Conservation (phyloP, 2,888 invertebrate genomes). For the Aleiodes alternator region DNA sequence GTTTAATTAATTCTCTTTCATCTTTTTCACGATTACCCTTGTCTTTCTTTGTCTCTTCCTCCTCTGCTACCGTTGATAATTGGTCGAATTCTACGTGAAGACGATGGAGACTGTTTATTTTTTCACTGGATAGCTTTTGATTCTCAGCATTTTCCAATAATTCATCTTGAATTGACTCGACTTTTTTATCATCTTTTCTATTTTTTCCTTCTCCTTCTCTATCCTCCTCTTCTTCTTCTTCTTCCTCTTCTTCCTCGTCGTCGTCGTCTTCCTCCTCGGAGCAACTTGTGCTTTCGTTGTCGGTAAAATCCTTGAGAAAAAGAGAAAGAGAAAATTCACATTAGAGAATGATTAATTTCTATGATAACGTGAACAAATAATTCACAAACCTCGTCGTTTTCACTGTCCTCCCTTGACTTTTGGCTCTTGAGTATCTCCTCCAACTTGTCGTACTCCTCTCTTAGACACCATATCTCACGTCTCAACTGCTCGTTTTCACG, state of each 20-base stretch:
- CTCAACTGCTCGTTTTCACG: conserved; percentile 92
- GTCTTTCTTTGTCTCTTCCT: conserved; percentile 73
- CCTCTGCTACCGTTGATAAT: conserved; percentile 86
- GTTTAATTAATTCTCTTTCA: conserved; percentile 41
- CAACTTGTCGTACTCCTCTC: conserved; percentile 92
- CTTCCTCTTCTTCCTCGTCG: conserved; percentile 56
- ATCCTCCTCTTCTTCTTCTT: conserved; percentile 56
- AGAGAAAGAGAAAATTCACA: conserved; percentile 25
- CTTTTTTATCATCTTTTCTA: conserved; percentile 70
- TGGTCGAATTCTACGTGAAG: conserved; percentile 80
- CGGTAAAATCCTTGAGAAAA: conserved; percentile 64
- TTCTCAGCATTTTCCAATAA: conserved; percentile 71
- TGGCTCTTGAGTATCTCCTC: conserved; percentile 83
- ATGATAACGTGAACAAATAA: conserved; percentile 22
- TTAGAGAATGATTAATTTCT: conserved; percentile 31
- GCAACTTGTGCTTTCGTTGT: conserved; percentile 60
- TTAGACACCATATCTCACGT: conserved; percentile 89
- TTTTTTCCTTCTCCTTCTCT: conserved; percentile 61
- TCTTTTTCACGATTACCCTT: conserved; percentile 56
- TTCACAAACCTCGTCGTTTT: conserved; percentile 67
- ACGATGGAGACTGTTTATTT: conserved; percentile 63
- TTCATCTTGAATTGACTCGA: conserved; percentile 61
- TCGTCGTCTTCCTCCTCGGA: conserved; percentile 66
- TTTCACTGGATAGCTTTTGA: conserved; percentile 77
- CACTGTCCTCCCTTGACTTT: conserved; percentile 68